phyloP scores from a whole-genome alignment of 1,140 invertebrate species.

The Idris sp. region DNA sequence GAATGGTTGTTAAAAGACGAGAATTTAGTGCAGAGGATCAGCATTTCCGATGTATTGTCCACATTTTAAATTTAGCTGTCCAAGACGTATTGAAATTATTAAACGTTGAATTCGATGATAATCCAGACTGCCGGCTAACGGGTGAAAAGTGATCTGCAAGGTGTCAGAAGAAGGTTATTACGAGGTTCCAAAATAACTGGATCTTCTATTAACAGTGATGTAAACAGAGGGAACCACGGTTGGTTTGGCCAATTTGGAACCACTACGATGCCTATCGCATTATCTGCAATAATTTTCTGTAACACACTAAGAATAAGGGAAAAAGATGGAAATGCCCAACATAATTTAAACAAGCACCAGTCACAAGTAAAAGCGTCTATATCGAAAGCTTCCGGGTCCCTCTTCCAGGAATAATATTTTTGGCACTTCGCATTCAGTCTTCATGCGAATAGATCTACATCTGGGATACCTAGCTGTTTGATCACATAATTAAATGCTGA shows the following conservation, averaged over 20 bases:
- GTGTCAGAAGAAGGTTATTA: too few relatives aligned
- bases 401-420: constrained; percentile 51
- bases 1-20: neutral
- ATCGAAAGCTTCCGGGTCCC: constrained; percentile 29
- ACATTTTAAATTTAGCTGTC: constrained; percentile 33
- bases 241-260: too few relatives aligned
- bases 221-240: too few relatives aligned
- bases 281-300: neutral
- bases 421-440: constrained; percentile 52
- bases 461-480: too few relatives aligned
- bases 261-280: neutral
- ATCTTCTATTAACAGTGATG: too few relatives aligned
- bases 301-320: neutral
- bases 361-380: constrained; percentile 46
- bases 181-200: too few relatives aligned
- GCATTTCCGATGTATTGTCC: constrained; percentile 36
- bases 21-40: constrained; percentile 20
- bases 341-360: constrained; percentile 15
- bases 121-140: too few relatives aligned
- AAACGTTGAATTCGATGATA: constrained; percentile 14
- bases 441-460: too few relatives aligned
- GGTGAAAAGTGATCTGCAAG: too few relatives aligned
- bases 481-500: too few relatives aligned
- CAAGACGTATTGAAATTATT: constrained; percentile 32
- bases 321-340: constrained; percentile 2